These are phyloP conservation scores for Tragelaphus imberbis DNA, from an alignment of 2,113 vertebrate genomes.

Conservation along the genomic window DNA sequence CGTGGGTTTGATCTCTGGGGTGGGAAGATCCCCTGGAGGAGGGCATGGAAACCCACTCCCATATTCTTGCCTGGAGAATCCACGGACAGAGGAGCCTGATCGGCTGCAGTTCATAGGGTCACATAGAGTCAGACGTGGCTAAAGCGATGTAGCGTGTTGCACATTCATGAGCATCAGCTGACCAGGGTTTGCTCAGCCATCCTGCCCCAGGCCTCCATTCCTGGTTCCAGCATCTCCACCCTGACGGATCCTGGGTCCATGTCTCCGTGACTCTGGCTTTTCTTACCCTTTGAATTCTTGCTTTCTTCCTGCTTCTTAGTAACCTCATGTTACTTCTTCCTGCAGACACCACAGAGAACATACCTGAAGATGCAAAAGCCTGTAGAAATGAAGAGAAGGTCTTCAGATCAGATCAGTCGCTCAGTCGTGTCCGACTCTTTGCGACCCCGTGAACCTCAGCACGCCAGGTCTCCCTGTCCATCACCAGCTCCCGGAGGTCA, in stretches of 20 bases:
- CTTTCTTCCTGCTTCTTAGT: background rate
- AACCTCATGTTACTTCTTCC: background rate
- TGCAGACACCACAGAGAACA: no score
- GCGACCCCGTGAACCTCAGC: no score
- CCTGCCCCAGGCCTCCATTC: background rate
- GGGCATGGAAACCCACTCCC: background rate
- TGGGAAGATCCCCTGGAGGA: background rate
- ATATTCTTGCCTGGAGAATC: background rate
- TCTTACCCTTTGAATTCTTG: background rate
- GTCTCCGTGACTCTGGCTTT: background rate
- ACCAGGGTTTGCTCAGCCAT: background rate
- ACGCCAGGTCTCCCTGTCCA: no score
- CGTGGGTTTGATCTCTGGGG: background rate
- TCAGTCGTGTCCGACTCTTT: no score
- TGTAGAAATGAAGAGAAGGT: background rate
- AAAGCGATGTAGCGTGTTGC: background rate
- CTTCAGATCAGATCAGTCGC: no score
- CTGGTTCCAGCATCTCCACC: background rate
- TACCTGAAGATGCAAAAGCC: rapidly evolving
- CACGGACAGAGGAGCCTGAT: background rate
- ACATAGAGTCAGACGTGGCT: background rate
- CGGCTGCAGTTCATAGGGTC: background rate
- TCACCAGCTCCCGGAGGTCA: no score
- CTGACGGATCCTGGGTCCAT: background rate
- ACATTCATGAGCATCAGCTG: rapidly evolving